Evolutionary conservation across 2,797 vertebrate genomes (phyloP).

Genomic region (Myioborus melanocephalus): DNA sequence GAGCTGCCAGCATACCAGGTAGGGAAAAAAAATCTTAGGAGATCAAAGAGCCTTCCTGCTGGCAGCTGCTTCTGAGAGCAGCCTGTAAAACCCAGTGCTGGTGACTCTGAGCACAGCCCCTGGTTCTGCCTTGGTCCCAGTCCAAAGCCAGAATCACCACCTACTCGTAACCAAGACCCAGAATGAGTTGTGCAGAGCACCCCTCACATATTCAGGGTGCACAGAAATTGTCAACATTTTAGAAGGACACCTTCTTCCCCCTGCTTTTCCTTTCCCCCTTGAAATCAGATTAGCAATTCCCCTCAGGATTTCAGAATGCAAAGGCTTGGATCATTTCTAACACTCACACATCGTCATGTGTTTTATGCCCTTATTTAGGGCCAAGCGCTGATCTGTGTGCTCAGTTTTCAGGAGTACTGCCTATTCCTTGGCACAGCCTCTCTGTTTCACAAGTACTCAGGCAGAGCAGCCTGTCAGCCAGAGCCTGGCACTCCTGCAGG

Average conservation of each 20-base stretch:
- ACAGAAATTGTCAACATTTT: background rate
- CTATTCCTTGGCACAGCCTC: background rate
- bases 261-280: background rate
- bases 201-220: background rate
- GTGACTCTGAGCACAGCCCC: background rate
- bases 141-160: background rate
- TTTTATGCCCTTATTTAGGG: conserved; percentile 1
- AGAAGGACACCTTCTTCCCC: background rate
- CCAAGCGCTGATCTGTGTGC: background rate
- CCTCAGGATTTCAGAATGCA: background rate
- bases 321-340: background rate
- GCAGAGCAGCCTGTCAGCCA: background rate
- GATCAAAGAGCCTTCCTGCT: background rate
- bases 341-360: background rate
- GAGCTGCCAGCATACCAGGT: background rate
- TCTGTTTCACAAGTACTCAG: background rate
- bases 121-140: background rate
- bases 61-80: background rate
- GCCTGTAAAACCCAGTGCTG: background rate
- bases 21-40: background rate
- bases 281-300: background rate
- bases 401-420: background rate
- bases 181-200: background rate
- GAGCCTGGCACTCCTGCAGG: background rate
- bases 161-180: background rate